These are phyloP conservation scores for Gambusia holbrooki DNA, from an alignment of 2,113 vertebrate species.

Conservation along the genomic window DNA sequence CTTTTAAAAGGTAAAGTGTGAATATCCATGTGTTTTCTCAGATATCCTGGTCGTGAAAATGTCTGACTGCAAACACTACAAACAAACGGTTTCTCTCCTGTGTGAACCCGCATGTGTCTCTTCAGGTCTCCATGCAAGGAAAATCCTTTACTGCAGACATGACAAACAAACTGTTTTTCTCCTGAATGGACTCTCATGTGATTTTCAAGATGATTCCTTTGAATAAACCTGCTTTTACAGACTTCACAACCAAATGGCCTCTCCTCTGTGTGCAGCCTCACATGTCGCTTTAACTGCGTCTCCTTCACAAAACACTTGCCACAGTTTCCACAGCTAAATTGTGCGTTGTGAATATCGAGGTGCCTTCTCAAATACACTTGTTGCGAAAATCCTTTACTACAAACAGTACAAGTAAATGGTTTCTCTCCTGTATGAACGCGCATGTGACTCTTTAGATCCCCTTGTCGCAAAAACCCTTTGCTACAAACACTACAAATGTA, in stretches of 20 bases:
- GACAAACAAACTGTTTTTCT: background rate
- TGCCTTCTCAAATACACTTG: background rate
- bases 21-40: background rate
- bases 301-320: background rate
- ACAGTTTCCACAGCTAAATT: background rate
- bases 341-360: background rate
- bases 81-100: background rate
- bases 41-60: background rate
- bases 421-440: background rate
- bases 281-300: background rate
- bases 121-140: background rate
- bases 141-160: background rate
- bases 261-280: background rate
- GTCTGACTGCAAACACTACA: background rate
- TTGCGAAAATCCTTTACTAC: background rate
- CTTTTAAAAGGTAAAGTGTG: background rate
- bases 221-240: background rate
- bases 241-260: background rate
- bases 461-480: background rate
- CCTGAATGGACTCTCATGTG: background rate
- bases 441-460: background rate
- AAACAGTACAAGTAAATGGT: background rate
- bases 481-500: background rate
- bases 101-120: background rate
- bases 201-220: background rate